phyloP scores from a whole-genome alignment of 2,113 vertebrate species.

The Pedionomus torquatus region DNA sequence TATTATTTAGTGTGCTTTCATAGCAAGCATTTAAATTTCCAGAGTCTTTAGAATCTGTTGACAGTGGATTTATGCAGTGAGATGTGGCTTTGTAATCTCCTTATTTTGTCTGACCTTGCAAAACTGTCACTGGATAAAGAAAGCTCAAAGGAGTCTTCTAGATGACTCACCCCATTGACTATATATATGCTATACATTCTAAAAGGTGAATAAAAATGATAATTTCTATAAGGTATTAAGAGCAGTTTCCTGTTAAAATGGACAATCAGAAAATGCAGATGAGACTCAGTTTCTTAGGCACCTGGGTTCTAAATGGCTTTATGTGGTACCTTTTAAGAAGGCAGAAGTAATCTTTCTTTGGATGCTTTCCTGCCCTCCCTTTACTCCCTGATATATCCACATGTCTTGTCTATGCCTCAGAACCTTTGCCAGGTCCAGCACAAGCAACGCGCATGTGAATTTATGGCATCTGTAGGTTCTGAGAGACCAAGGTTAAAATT shows the following conservation, averaged over 20 bases:
- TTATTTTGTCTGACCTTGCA: neutral
- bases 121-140: neutral
- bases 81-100: neutral
- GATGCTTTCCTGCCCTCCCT: neutral
- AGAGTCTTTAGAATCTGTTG: neutral
- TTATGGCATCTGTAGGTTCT: neutral
- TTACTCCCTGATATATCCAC: neutral
- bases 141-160: neutral
- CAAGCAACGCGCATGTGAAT: neutral
- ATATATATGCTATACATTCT: neutral
- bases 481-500: slow-evolving; percentile 31
- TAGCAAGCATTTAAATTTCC: neutral
- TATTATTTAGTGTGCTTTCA: neutral
- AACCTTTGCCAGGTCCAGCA: neutral
- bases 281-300: neutral
- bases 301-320: neutral
- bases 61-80: neutral
- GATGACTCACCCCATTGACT: neutral
- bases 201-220: neutral
- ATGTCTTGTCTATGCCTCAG: neutral
- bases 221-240: neutral
- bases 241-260: neutral
- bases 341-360: neutral
- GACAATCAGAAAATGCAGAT: neutral
- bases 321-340: neutral